Evolutionary conservation across 92 coral and sea anemone genomes (phyloP).

Genomic region (Metridium senile): DNA sequence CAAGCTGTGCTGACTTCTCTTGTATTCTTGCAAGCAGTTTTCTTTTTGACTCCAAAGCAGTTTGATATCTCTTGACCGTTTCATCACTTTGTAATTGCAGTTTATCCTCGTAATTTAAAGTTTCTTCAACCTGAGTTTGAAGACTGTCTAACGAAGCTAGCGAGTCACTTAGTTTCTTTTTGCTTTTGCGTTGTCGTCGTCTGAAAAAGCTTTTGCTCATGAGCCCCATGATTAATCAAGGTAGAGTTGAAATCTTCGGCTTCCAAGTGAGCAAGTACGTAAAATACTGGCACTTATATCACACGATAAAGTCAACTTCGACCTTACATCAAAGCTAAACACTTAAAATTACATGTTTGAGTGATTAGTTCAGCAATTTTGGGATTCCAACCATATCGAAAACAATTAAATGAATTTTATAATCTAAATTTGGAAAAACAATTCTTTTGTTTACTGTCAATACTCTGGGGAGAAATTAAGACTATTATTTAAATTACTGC

Average conservation of each 20-base stretch:
- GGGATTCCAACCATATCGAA: conserved; percentile 37
- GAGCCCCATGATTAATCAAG: conserved; percentile 20
- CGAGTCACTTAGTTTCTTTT: conserved; percentile 30
- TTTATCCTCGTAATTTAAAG: conserved; percentile 11
- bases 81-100: conserved; percentile 1
- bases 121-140: conserved; percentile 16
- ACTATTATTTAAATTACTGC: not conserved
- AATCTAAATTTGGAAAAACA: conserved; percentile 6
- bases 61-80: conserved; percentile 9
- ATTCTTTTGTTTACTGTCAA: conserved; percentile 5
- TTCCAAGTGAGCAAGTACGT: not conserved
- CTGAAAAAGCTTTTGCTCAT: conserved; percentile 35
- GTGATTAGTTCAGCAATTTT: conserved; percentile 33
- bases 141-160: conserved; percentile 24
- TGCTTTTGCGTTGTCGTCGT: conserved; percentile 24
- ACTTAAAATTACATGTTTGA: conserved; percentile 14
- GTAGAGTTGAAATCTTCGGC: not conserved
- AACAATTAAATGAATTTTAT: conserved; percentile 19
- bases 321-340: conserved; percentile 14
- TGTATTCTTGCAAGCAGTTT: conserved; percentile 5
- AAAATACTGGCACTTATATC: not conserved
- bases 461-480: not conserved
- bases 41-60: conserved; percentile 3
- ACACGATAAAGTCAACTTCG: conserved; percentile 14
- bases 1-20: conserved; percentile 16